Percentiles rank a stretch among this genome's conserved stretches.
These are phyloP conservation scores for Phasia obesa DNA, from an alignment of 2,888 invertebrate species.

Conservation along the genomic window DNA sequence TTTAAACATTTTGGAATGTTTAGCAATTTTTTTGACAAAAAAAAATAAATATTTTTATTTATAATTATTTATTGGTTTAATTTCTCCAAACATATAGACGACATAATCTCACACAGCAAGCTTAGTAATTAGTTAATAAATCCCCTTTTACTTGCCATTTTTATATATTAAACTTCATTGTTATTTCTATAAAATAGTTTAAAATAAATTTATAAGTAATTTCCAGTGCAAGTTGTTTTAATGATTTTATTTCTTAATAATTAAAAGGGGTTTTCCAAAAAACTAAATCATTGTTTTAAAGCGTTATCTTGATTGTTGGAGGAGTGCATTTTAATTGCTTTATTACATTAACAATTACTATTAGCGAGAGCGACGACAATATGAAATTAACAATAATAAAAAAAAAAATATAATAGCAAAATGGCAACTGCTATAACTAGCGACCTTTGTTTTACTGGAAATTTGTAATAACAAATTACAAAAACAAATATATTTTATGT, in stretches of 20 bases:
- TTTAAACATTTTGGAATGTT: conserved; percentile 23
- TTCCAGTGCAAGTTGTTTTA: conserved; percentile 8
- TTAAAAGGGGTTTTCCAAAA: conserved; percentile 65
- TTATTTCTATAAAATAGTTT: not conserved
- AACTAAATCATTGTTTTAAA: conserved; percentile 49
- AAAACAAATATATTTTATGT: conserved; percentile 5
- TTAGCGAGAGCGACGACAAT: not conserved
- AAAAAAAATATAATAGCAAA: not conserved
- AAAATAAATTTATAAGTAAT: not conserved
- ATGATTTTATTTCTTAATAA: conserved; percentile 54
- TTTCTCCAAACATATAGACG: not conserved
- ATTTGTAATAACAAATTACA: conserved; percentile 31
- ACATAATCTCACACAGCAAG: not conserved
- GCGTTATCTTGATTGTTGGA: conserved; percentile 17
- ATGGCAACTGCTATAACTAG: not conserved
- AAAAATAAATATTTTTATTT: not conserved
- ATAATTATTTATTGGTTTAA: not conserved
- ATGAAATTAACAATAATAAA: not conserved
- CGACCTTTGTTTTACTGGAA: conserved; percentile 56
- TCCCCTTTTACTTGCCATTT: conserved; percentile 1
- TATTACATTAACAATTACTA: conserved; percentile 24
- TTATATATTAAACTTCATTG: not conserved
- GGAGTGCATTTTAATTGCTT: conserved; percentile 57
- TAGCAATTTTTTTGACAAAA: not conserved
- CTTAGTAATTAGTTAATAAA: not conserved